These are phyloP conservation scores for Onchidella celtica DNA, from an alignment of 2,888 invertebrate species.

Conservation along the genomic window DNA sequence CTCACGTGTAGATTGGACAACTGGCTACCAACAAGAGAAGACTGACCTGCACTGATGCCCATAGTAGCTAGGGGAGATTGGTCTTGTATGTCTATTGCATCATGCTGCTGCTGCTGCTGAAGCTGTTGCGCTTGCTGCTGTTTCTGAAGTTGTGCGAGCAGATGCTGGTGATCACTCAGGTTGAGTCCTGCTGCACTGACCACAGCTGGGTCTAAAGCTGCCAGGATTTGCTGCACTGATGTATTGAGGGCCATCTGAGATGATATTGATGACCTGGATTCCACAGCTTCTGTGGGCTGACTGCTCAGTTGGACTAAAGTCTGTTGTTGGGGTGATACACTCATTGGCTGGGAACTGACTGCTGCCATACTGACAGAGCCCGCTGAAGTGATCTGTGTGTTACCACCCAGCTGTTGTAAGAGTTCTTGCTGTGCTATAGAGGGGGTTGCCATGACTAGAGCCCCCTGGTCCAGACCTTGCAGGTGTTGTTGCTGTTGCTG, in stretches of 20 bases:
- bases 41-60: neutral
- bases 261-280: slow-evolving; percentile 14
- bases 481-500: slow-evolving; percentile 52
- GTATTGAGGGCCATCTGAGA: slow-evolving; percentile 41
- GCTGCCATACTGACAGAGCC: no score
- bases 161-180: slow-evolving; percentile 37
- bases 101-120: slow-evolving; percentile 35
- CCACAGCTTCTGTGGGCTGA: neutral
- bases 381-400: slow-evolving; percentile 38
- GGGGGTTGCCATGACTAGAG: slow-evolving; percentile 39
- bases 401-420: slow-evolving; percentile 44
- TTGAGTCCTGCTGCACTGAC: slow-evolving; percentile 45
- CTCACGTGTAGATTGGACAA: slow-evolving; percentile 18
- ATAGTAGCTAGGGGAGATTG: slow-evolving; percentile 11
- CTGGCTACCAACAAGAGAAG: slow-evolving; percentile 24
- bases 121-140: slow-evolving; percentile 59
- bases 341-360: slow-evolving; percentile 29
- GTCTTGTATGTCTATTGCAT: slow-evolving; percentile 15
- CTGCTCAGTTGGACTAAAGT: slow-evolving; percentile 32
- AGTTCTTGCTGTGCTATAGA: slow-evolving; percentile 26
- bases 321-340: slow-evolving; percentile 7
- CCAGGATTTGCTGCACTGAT: slow-evolving; percentile 44
- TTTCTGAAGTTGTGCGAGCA: slow-evolving; percentile 56
- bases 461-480: slow-evolving; percentile 52
- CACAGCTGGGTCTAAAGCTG: slow-evolving; percentile 35